Conservation (phyloP, 2,888 invertebrate genomes). For the Apeira syringaria region DNA sequence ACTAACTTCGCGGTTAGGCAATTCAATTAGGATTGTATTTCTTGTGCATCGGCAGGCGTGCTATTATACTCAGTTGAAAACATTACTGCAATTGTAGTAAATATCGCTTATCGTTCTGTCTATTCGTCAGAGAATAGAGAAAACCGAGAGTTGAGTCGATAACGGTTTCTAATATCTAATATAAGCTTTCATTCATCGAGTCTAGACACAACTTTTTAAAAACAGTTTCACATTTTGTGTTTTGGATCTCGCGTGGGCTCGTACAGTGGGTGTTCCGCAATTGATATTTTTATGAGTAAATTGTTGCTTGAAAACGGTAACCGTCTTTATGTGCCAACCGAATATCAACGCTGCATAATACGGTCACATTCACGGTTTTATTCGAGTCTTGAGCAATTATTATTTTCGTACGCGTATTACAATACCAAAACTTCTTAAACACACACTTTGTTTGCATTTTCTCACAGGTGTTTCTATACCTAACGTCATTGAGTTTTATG, state of each 20-base stretch:
- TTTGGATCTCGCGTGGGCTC: conserved; percentile 12
- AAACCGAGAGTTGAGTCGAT: conserved; percentile 9
- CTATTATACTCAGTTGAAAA: conserved; percentile 34
- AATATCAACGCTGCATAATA: conserved; percentile 32
- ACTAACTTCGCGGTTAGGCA: conserved; percentile 38
- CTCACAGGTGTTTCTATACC: conserved; percentile 75
- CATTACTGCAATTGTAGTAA: conserved; percentile 28
- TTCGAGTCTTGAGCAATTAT: conserved; percentile 40
- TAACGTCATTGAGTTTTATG: conserved; percentile 73
- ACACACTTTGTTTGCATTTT: conserved; percentile 68
- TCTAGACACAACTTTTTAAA: conserved; percentile 13
- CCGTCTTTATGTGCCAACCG: conserved; percentile 24
- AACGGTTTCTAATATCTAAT: conserved; percentile 2
- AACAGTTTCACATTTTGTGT: conserved; percentile 13
- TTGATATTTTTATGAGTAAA: conserved; percentile 19
- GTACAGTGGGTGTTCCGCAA: conserved; percentile 22
- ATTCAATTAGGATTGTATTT: conserved; percentile 51
- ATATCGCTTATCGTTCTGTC: conserved; percentile 25
- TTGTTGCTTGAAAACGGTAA: conserved; percentile 16
- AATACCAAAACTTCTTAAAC: conserved; percentile 38
- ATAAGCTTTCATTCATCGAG: conserved; percentile 15
- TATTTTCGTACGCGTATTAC: conserved; percentile 36
- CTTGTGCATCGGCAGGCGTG: conserved; percentile 33
- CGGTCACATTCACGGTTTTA: conserved; percentile 32
- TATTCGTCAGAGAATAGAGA: conserved; percentile 8